Evolutionary conservation across 2,888 invertebrate species (phyloP), one percentile per base, ranked within the genome.

Genomic region (Sceliomorpha sp.): DNA sequence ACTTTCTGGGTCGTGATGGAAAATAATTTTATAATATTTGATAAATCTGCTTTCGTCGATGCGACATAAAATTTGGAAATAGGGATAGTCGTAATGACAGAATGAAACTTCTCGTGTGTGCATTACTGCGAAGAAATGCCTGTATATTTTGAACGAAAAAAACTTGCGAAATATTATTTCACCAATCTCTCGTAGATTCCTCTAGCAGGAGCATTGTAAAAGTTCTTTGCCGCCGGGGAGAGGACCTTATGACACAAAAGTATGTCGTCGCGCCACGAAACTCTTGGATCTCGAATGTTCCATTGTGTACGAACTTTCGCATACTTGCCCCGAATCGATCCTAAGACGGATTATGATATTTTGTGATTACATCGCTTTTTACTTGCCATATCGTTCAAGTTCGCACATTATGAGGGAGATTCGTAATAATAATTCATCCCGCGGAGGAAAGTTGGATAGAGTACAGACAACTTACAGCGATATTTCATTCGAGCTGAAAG

Each of bases 201-300:
- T 34, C 9, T 27, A 34, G 40, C 40, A 58, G 32, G 40, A 58
- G 48, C 40, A 48, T 48, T 24, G 24, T 40, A 13, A 26, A 36
- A 44, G 27, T 29, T 29, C 48, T 50, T 50, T n/a, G 42, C 10
- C 29, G 26, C 45, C 29, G 26, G 34, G 14, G 32, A 59, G 50
- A 51, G n/a, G n/a, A 44, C 37, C 51, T 60, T 50, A 51, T 37
- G 60, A 51, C 44, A 60, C 51, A 60, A 60, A 51, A 62, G 53
- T 45, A 62, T 62, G 45, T 53, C 45, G 53, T 62, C 17, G 45
- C 39, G 13, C 8, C 9, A 20, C 20, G 51, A 47, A 39, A 53
- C 51, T 62, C 29, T 62, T 53, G 44, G 6, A 39, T 31, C 36
- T n/a, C 2, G 44, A 45, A 32, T 26, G 51, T 60, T 51, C 51